These are phyloP conservation scores for Rhadinocentrus ornatus DNA, from an alignment of 2,797 vertebrate species.

Conservation along the genomic window DNA sequence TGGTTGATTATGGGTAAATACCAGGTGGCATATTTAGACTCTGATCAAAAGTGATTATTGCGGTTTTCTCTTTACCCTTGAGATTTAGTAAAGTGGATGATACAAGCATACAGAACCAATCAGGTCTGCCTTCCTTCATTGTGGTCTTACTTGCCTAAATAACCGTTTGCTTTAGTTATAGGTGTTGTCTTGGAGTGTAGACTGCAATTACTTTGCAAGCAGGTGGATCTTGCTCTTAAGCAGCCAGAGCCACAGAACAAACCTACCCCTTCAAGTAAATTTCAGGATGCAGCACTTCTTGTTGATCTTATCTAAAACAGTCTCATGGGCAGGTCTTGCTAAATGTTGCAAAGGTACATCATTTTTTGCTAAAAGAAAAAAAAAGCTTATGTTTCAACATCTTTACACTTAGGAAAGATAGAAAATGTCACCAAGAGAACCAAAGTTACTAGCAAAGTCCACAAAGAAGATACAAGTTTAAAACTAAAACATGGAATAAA, in stretches of 20 bases:
- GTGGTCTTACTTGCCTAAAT: constrained; percentile 27
- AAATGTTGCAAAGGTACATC: background rate
- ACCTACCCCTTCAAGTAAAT: background rate
- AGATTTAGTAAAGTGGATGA: constrained; percentile 15
- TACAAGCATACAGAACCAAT: background rate
- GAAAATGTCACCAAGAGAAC: background rate
- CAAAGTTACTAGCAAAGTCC: background rate
- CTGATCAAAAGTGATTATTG: constrained; percentile 12
- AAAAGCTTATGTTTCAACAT: background rate
- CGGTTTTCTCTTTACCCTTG: background rate
- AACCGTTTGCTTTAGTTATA: constrained; percentile 35
- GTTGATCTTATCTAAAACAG: background rate
- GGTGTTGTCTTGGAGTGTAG: constrained; percentile 10
- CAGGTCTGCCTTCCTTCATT: constrained; percentile 8
- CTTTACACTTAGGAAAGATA: background rate
- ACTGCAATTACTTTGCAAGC: constrained; percentile 36
- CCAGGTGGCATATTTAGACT: constrained; percentile 2
- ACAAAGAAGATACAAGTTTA: constrained; percentile 11
- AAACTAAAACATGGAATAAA: constrained; percentile 1
- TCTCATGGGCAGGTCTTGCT: background rate
- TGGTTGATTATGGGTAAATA: background rate
- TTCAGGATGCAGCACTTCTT: constrained; percentile 4
- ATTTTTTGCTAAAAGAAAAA: background rate
- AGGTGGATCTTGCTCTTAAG: constrained; percentile 28
- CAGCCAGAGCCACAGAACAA: constrained; percentile 29